Evolutionary conservation across 2,888 invertebrate genomes (phyloP).

Genomic region (Formica aserva): DNA sequence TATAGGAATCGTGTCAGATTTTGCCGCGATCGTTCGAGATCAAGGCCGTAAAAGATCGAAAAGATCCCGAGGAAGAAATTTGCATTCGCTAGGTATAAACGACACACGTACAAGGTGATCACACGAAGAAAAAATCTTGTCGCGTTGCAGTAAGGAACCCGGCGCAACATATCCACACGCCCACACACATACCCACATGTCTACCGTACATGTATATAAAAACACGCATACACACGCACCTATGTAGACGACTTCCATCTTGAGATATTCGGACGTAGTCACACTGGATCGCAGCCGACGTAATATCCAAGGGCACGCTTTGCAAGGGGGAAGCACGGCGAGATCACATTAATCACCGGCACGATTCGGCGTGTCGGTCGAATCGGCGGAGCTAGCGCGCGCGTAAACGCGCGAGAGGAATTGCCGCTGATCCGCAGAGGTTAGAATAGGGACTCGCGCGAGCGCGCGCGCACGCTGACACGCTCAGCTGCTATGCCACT

Average conservation of each 20-base stretch:
- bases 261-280: slow-evolving; percentile 76
- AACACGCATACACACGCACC: slow-evolving; percentile 68
- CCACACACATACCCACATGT: not conserved
- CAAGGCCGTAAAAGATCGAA: slow-evolving; percentile 27
- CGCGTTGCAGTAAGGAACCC: not conserved
- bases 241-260: slow-evolving; percentile 85
- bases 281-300: slow-evolving; percentile 72
- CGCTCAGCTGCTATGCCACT: slow-evolving; percentile 69
- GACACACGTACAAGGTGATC: slow-evolving; percentile 23
- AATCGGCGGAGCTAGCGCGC: slow-evolving; percentile 1
- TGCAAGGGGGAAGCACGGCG: slow-evolving; percentile 31
- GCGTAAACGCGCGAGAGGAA: slow-evolving; percentile 18
- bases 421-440: slow-evolving; percentile 52
- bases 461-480: slow-evolving; percentile 61
- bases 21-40: not conserved
- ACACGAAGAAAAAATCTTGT: slow-evolving; percentile 47
- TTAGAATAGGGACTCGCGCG: slow-evolving; percentile 64
- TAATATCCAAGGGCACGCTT: slow-evolving; percentile 73
- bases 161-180: not conserved
- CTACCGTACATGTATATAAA: not conserved
- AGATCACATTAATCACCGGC: slow-evolving; percentile 61
- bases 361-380: slow-evolving; percentile 12
- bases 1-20: not conserved
- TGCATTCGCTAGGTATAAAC: slow-evolving; percentile 28
- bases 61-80: not conserved